Conservation (phyloP, 2,113 vertebrate genomes). For the Lycocorax pyrrhopterus region DNA sequence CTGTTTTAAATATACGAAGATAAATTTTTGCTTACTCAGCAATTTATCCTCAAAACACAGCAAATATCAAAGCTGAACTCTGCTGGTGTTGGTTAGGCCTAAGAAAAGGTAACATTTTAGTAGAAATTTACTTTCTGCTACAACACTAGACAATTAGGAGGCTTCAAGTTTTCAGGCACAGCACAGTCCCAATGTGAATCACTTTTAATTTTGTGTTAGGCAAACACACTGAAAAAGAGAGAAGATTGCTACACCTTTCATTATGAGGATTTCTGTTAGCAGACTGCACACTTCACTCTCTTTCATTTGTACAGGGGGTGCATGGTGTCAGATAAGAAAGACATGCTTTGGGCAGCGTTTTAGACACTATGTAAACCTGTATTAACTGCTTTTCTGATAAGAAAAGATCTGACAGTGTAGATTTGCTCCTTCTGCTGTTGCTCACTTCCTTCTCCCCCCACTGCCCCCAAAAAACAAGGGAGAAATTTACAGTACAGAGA, state of each 20-base stretch:
- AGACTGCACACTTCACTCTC: not conserved
- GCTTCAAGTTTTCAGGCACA: not conserved
- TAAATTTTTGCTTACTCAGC: not conserved
- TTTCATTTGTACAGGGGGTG: not conserved
- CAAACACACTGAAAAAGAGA: not conserved
- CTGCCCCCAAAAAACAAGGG: not conserved
- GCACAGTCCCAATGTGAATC: not conserved
- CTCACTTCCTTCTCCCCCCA: not conserved
- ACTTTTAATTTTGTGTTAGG: not conserved
- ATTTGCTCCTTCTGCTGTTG: not conserved
- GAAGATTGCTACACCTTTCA: not conserved
- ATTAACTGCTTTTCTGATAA: not conserved
- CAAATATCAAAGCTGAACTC: not conserved
- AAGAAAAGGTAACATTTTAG: not conserved
- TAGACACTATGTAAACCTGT: not conserved
- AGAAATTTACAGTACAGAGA: not conserved
- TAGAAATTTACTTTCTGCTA: not conserved
- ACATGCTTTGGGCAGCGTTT: not conserved
- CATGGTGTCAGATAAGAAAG: not conserved
- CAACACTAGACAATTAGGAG: not conserved
- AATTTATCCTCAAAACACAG: not conserved
- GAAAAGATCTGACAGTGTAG: not conserved
- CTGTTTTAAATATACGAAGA: not conserved
- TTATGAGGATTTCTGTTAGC: not conserved
- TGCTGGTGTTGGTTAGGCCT: not conserved